Conservation (phyloP, 2,797 vertebrate species). For the Margarornis squamiger region DNA sequence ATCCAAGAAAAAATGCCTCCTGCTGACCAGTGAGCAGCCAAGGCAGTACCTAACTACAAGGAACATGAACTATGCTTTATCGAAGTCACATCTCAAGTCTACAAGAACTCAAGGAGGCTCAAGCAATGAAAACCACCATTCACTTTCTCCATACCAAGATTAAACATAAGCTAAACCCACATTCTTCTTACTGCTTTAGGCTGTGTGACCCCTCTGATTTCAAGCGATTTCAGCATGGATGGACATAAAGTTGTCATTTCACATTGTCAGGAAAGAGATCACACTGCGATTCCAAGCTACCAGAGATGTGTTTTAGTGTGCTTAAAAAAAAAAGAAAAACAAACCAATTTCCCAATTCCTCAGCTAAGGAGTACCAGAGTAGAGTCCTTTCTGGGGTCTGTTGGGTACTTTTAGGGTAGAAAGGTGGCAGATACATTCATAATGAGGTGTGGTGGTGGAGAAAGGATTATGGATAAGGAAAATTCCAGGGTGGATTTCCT, state of each 20-base stretch:
- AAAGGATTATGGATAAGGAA: not conserved
- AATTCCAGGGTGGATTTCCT: conserved; percentile 18
- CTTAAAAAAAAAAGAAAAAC: not conserved
- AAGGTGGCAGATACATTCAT: not conserved
- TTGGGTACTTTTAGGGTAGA: not conserved
- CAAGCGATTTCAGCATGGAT: not conserved
- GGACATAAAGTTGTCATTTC: not conserved
- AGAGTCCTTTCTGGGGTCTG: not conserved
- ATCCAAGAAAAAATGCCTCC: not conserved
- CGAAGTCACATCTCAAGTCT: not conserved
- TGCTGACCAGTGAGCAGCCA: not conserved
- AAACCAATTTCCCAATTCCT: not conserved
- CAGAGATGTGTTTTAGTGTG: not conserved
- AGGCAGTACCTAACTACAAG: not conserved
- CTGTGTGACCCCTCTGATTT: conserved; percentile 7
- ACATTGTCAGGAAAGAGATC: not conserved
- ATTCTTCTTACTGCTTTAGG: not conserved
- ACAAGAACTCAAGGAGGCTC: conserved; percentile 30
- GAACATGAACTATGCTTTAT: conserved; percentile 1
- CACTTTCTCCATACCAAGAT: not conserved
- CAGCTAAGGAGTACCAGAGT: not conserved
- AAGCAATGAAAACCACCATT: conserved; percentile 17
- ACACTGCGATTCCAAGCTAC: not conserved
- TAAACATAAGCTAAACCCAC: conserved; percentile 25
- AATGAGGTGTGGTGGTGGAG: not conserved